Evolutionary conservation across 2,888 invertebrate species (phyloP).

Genomic region (Sericinus montela): DNA sequence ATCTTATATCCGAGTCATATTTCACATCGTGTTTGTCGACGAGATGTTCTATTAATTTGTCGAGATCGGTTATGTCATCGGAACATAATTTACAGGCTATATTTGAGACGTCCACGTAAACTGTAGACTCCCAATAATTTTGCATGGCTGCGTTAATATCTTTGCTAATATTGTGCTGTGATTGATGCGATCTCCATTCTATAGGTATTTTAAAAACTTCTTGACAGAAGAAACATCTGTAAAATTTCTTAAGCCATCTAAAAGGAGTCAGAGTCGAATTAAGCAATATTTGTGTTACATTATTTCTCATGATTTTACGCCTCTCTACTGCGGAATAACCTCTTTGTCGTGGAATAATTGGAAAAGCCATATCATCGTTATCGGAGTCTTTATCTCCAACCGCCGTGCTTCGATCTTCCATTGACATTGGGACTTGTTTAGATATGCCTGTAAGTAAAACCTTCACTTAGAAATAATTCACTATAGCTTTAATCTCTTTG

Average conservation of each 20-base stretch:
- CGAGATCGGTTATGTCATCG: slow-evolving; percentile 26
- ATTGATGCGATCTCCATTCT: slow-evolving; percentile 36
- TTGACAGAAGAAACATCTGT: slow-evolving; percentile 44
- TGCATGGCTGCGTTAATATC: slow-evolving; percentile 31
- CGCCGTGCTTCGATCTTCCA: slow-evolving; percentile 7
- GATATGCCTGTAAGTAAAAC: slow-evolving; percentile 28
- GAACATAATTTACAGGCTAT: slow-evolving; percentile 35
- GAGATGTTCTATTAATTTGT: slow-evolving; percentile 35
- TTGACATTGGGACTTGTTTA: slow-evolving; percentile 13
- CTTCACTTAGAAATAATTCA: slow-evolving; percentile 22
- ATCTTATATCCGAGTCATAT: slow-evolving; percentile 29
- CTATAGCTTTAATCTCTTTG: neutral
- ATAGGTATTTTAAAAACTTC: slow-evolving; percentile 32
- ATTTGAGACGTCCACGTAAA: slow-evolving; percentile 36
- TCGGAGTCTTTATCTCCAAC: slow-evolving; percentile 7
- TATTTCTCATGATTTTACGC: slow-evolving; percentile 31
- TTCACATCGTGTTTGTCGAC: slow-evolving; percentile 27
- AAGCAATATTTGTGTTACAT: slow-evolving; percentile 34
- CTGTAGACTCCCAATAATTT: slow-evolving; percentile 33
- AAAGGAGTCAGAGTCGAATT: slow-evolving; percentile 42
- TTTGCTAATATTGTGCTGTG: slow-evolving; percentile 25
- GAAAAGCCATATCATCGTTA: slow-evolving; percentile 9
- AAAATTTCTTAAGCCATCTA: slow-evolving; percentile 36
- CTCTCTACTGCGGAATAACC: slow-evolving; percentile 21
- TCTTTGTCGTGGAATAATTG: slow-evolving; percentile 12